phyloP scores from a whole-genome alignment of 2,797 vertebrate species.

The Acanthiza pusilla region DNA sequence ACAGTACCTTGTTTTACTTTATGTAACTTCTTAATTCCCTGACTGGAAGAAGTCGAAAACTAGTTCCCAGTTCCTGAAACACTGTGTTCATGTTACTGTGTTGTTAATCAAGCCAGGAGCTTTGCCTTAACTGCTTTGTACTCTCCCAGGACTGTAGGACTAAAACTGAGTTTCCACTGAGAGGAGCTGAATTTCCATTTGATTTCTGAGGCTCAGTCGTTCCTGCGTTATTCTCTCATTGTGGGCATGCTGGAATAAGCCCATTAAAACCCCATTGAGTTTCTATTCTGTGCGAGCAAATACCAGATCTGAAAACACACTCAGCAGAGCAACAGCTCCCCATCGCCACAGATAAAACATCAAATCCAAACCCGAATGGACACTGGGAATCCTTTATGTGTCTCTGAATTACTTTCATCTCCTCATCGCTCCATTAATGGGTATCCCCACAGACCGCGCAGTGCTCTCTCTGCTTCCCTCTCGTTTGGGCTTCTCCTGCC shows the following conservation, averaged over 20 bases:
- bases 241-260: not conserved
- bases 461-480: not conserved
- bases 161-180: not conserved
- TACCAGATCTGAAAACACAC: not conserved
- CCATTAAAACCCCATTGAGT: not conserved
- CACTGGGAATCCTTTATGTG: not conserved
- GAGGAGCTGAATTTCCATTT: not conserved
- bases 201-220: rapidly evolving
- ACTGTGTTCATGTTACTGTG: rapidly evolving
- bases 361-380: not conserved
- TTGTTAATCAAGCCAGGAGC: rapidly evolving
- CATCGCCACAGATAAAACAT: not conserved
- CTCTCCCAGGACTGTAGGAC: not conserved
- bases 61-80: not conserved
- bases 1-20: not conserved
- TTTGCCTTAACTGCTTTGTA: not conserved
- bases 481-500: slow-evolving; percentile 35
- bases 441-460: not conserved
- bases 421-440: not conserved
- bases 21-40: not conserved
- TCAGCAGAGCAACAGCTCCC: not conserved
- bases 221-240: not conserved
- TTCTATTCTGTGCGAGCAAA: not conserved
- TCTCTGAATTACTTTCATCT: slow-evolving; percentile 21
- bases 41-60: not conserved